phyloP scores from a whole-genome alignment of 2,797 vertebrate genomes.

The Argentina silus region DNA sequence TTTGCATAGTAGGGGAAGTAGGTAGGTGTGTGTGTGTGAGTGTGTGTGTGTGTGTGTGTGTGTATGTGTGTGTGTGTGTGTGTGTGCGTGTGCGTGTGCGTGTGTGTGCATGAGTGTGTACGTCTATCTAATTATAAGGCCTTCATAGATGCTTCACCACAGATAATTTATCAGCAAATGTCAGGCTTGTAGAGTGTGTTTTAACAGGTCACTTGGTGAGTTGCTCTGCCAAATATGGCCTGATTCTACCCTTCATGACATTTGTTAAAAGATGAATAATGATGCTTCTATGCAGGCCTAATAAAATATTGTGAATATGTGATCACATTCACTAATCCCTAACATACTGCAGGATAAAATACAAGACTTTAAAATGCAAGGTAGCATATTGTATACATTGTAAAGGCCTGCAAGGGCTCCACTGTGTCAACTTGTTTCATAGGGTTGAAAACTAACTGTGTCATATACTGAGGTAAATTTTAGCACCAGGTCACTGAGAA shows the following conservation, averaged over 20 bases:
- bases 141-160: too few relatives aligned
- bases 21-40: not conserved
- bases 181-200: too few relatives aligned
- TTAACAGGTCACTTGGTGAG: too few relatives aligned
- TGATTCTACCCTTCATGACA: not conserved
- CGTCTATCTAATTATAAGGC: not conserved
- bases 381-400: not conserved
- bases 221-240: too few relatives aligned
- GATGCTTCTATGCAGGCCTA: not conserved
- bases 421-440: not conserved
- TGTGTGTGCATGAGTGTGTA: not conserved
- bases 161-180: too few relatives aligned
- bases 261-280: not conserved
- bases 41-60: not conserved
- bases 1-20: not conserved
- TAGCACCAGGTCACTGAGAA: not conserved
- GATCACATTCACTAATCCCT: not conserved
- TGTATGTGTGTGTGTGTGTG: not conserved
- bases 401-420: not conserved
- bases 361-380: not conserved
- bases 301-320: not conserved
- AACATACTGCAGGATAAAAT: not conserved
- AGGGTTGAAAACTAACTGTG: not conserved
- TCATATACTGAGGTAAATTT: not conserved
- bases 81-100: not conserved